Evolutionary conservation across 2,797 vertebrate genomes (phyloP), one percentile per base, ranked within the genome.

Genomic region (Scleropages formosus): DNA sequence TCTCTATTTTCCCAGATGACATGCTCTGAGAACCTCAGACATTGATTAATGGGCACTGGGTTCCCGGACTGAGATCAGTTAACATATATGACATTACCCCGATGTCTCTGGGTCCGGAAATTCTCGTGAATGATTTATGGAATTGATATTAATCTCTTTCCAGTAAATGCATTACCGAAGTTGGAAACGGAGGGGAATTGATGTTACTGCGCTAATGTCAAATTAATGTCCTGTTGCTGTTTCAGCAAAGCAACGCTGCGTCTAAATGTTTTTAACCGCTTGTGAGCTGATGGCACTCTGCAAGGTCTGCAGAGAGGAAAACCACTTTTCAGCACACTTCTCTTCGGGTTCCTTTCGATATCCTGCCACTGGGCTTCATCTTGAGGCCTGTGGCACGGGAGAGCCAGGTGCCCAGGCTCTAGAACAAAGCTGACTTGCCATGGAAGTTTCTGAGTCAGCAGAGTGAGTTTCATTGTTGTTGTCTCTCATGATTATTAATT

Each of bases 131-230:
- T 96, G 94, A 97, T 97, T 96, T 95, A 97, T 96, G 92, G 93
- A 94, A 95, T 93, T 95, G 95, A 94, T 96, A 97, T 94, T 95
- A 95, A 97, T 97, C 94, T 96, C 91, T 93, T 95, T 95, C 93
- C 94, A 93, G 94, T 94, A 97, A 96, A 95, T 92, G 94, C 92
- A 94, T 94, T 95, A 92, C 92, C 90, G 91, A 91, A 93, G 91
- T 93, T 95, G 93, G 91, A 93, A 88, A 82, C 81, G 72, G 84
- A 85, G 85, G 89, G 89, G 92, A 94, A 95, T 93, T 93, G 91
- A 95, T 94, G 90, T 93, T 95, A 91, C 88, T 89, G 83, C 86
- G 88, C 89, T 93, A 92, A 93, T 92, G 92, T 93, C 93, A 93
- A 93, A 94, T 94, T 88, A 93, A 93, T 94, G 90, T 90, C 81